These are phyloP conservation scores for Artemisiospiza belli DNA, from an alignment of 2,113 vertebrate genomes.

Conservation along the genomic window DNA sequence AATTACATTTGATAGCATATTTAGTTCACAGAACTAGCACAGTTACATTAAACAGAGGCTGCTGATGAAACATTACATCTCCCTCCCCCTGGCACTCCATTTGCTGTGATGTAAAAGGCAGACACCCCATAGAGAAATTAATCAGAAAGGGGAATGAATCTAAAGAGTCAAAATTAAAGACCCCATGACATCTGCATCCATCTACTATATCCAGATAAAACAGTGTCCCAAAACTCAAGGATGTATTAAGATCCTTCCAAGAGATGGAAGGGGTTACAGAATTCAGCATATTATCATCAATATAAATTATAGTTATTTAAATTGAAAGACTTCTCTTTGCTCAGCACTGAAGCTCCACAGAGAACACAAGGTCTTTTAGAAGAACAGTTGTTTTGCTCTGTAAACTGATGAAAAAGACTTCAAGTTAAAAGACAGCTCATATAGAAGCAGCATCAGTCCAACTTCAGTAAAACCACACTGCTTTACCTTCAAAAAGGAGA, in stretches of 20 bases:
- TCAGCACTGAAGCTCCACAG: background rate
- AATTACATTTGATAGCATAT: slow-evolving; percentile 57
- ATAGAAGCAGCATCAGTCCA: background rate
- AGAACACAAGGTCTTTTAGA: background rate
- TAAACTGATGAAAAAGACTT: background rate
- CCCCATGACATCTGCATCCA: slow-evolving; percentile 55
- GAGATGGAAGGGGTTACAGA: slow-evolving; percentile 17
- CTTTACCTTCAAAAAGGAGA: background rate
- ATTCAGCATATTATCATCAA: slow-evolving; percentile 7
- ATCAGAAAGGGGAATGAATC: slow-evolving; percentile 61
- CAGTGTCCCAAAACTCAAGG: slow-evolving; percentile 31
- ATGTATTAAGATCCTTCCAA: slow-evolving; percentile 12
- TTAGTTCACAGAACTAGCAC: slow-evolving; percentile 54
- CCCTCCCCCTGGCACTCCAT: slow-evolving; percentile 18
- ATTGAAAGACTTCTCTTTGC: background rate
- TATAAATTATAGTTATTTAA: slow-evolving; percentile 23
- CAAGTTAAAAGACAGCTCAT: background rate
- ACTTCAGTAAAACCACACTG: background rate
- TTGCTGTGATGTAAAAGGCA: slow-evolving; percentile 44
- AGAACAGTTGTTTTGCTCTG: background rate
- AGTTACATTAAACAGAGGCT: slow-evolving; percentile 54
- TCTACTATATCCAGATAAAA: slow-evolving; percentile 40
- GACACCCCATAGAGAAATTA: slow-evolving; percentile 69
- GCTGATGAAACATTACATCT: slow-evolving; percentile 59
- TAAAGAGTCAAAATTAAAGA: slow-evolving; percentile 66